Evolutionary conservation across 2,888 invertebrate genomes (phyloP).

Genomic region (Tiliacea aurago): DNA sequence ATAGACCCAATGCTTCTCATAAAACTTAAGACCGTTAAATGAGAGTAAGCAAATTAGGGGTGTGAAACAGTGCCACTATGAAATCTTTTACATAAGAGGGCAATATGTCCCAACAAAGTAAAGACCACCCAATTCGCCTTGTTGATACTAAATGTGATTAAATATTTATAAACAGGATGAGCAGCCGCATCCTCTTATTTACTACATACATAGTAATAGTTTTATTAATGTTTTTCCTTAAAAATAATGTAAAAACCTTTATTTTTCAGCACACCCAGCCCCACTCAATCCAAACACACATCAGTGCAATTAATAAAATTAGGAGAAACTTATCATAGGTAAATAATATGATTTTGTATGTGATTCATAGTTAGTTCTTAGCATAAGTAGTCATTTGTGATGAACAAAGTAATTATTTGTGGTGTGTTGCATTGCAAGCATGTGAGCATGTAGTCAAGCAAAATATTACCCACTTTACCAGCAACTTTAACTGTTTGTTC

Average conservation of each 20-base stretch:
- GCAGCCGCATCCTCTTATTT: not conserved
- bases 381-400: not conserved
- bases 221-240: constrained; percentile 1
- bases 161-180: constrained; percentile 6
- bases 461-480: not conserved
- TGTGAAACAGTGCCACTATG: not conserved
- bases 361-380: not conserved
- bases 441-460: not conserved
- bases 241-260: constrained; percentile 16
- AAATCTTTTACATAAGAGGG: not conserved
- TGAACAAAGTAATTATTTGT: not conserved
- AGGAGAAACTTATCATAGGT: constrained; percentile 88
- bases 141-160: not conserved
- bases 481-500: not conserved
- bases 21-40: not conserved
- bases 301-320: constrained; percentile 86
- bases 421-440: not conserved
- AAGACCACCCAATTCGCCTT: not conserved
- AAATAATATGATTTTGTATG: constrained; percentile 50
- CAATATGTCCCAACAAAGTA: not conserved
- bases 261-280: constrained; percentile 70
- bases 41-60: not conserved
- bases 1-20: not conserved
- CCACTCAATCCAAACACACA: constrained; percentile 76
- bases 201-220: not conserved